Base-by-base conservation (phyloP, 2,113 vertebrate species). In the Varanus salvator region DNA sequence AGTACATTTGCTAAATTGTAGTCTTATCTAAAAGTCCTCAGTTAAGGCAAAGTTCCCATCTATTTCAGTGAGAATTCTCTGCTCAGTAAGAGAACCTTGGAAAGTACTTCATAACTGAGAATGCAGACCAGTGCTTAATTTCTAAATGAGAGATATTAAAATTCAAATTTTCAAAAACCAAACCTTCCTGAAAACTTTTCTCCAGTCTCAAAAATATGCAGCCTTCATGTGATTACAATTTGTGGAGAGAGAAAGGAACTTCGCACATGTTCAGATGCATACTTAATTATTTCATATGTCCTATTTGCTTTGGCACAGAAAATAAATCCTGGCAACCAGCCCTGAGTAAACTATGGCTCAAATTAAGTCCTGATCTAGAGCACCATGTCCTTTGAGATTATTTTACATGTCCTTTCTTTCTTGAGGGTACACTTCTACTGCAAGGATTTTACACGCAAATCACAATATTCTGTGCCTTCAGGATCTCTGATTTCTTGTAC, bases 21-120 rank as follows among this genome's bases (percentile, higher is more conserved):
- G 31, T 17, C 74, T 71, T 1, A 84, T 87, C 66, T 88, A 15
- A 54, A 44, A 50, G 44, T 14, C 54, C 19, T 84, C n/a, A 44
- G 6, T 14, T 50, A 89, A 81, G 71, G n/a, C 29, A 84, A 68
- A 92, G 34, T 14, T 90, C 74, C 23, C 31, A 82, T 50, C 71
- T 31, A 72, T 71, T 34, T 50, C 11, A 72, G 2, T 69, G 44
- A 52, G 48, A 34, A 12, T 84, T 38, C n/a, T 25, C n/a, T 25
- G 48, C 78, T 84, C 74, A 52, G 66, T 57, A 88, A 57, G 31
- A 44, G 64, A 8, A 78, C 19, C 17, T 34, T 25, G 29, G 0
- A 34, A 69, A 72, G 3, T 14, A 12, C 31, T 8, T 54, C 48
- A 38, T 54, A 23, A 44, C 81, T 81, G n/a, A 72, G 48, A 85